Evolutionary conservation across 2,113 vertebrate genomes (phyloP).

Genomic region (Myocastor coypus): DNA sequence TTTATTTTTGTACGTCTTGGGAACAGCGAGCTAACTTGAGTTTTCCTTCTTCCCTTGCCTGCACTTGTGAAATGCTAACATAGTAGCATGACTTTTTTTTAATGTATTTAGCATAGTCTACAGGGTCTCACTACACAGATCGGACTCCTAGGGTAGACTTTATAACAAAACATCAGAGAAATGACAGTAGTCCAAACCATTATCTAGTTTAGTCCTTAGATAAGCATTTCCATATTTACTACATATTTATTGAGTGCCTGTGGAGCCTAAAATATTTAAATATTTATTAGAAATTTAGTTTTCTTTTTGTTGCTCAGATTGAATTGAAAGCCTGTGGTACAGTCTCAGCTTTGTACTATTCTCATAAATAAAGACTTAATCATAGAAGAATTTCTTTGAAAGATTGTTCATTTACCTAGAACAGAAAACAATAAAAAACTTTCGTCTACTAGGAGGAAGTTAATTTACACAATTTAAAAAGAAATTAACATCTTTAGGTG

Average conservation of each 20-base stretch:
- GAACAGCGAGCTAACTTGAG: neutral
- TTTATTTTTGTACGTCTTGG: neutral
- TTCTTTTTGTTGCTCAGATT: neutral
- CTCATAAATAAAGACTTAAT: neutral
- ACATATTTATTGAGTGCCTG: neutral
- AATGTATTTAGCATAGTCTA: too few species aligned
- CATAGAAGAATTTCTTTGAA: neutral
- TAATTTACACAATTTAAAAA: constrained; percentile 17
- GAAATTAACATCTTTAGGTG: neutral
- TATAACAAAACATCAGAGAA: neutral
- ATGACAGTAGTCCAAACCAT: neutral
- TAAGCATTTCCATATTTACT: neutral
- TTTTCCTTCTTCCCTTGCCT: neutral
- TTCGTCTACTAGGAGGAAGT: neutral
- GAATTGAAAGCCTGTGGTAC: neutral
- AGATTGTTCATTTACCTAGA: neutral
- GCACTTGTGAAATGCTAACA: neutral
- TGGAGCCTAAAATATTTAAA: neutral
- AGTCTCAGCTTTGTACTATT: neutral
- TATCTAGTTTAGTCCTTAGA: neutral
- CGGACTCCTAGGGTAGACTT: neutral
- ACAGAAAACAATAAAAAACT: neutral
- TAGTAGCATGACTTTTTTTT: too few species aligned
- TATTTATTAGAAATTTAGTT: neutral
- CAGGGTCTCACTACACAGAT: too few species aligned